Conservation (phyloP, 1,140 invertebrate genomes). For the Popillia japonica region DNA sequence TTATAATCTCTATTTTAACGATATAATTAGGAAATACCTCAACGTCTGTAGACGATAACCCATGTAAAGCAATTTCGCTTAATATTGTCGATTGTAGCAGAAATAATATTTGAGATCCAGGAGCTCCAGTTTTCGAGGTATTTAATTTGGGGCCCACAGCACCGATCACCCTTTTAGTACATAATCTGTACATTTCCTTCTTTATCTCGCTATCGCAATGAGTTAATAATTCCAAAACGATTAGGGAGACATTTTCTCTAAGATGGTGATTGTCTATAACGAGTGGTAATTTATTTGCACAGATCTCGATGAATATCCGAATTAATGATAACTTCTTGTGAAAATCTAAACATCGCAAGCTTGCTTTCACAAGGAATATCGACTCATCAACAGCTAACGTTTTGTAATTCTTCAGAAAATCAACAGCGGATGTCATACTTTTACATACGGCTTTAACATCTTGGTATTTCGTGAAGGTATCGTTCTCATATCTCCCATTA, state of each 20-base stretch:
- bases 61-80: slow-evolving; percentile 71
- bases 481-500: slow-evolving; percentile 46
- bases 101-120: slow-evolving; percentile 62
- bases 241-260: slow-evolving; percentile 46
- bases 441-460: slow-evolving; percentile 61
- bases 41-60: slow-evolving; percentile 62
- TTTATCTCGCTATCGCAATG: slow-evolving; percentile 60
- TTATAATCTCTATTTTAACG: no score
- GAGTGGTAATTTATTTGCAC: slow-evolving; percentile 57
- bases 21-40: no score
- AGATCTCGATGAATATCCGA: slow-evolving; percentile 58
- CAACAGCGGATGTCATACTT: slow-evolving; percentile 62
- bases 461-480: slow-evolving; percentile 57
- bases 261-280: not conserved
- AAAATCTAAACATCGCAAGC: slow-evolving; percentile 63
- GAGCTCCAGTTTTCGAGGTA: slow-evolving; percentile 50
- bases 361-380: slow-evolving; percentile 59
- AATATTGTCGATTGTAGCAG: slow-evolving; percentile 66
- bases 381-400: slow-evolving; percentile 53
- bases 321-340: slow-evolving; percentile 62
- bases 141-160: slow-evolving; percentile 61
- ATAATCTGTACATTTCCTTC: slow-evolving; percentile 60
- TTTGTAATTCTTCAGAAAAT: slow-evolving; percentile 60
- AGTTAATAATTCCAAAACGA: slow-evolving; percentile 61
- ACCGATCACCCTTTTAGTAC: slow-evolving; percentile 57